phyloP scores from a whole-genome alignment of 2,113 vertebrate species.

The Prionailurus bengalensis region DNA sequence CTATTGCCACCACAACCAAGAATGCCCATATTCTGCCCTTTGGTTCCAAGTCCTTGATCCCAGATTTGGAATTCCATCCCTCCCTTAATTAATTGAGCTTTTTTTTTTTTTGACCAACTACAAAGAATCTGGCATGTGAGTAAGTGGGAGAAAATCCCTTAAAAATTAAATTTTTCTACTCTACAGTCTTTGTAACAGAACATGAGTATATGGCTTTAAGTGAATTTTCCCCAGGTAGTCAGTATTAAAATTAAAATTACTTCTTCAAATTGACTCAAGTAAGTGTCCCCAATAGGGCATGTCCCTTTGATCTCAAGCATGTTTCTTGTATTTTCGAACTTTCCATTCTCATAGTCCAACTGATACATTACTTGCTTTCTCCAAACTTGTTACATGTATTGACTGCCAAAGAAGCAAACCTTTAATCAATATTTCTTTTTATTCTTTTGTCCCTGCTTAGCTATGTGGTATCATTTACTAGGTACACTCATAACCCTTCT shows the following conservation, averaged over 20 bases:
- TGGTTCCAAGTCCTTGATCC: background rate
- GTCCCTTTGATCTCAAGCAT: background rate
- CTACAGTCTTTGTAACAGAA: background rate
- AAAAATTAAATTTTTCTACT: slow-evolving; percentile 53
- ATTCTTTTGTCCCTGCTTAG: background rate
- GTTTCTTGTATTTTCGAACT: background rate
- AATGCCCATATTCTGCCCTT: background rate
- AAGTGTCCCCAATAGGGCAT: background rate
- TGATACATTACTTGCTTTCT: background rate
- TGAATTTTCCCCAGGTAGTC: background rate
- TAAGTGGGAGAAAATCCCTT: background rate
- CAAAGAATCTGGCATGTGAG: background rate
- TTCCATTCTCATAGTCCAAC: background rate
- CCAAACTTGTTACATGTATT: background rate
- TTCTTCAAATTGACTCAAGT: slow-evolving; percentile 39
- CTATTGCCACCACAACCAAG: background rate
- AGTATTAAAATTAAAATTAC: slow-evolving; percentile 39
- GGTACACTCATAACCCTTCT: background rate
- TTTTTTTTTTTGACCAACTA: slow-evolving; percentile 53
- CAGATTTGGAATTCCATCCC: background rate
- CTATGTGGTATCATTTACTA: background rate
- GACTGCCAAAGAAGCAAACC: background rate
- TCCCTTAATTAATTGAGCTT: background rate
- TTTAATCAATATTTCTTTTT: background rate
- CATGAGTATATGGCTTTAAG: background rate